Evolutionary conservation across 2,113 vertebrate species (phyloP).

Genomic region (Coturnix japonica): DNA sequence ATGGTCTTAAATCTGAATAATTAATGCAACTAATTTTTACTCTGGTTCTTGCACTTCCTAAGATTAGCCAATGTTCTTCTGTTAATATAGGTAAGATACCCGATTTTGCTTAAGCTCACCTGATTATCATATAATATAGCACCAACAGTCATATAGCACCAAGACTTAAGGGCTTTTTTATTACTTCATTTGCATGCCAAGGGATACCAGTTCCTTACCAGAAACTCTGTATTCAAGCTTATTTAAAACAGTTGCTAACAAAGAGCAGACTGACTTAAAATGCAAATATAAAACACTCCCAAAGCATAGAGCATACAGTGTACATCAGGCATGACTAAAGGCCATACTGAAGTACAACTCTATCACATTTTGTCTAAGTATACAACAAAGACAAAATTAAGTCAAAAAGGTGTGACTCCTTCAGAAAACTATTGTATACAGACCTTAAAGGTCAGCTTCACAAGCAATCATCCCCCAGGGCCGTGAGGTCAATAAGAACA

Average conservation of each 20-base stretch:
- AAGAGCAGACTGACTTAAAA: slow-evolving; percentile 63
- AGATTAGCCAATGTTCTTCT: neutral
- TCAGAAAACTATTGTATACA: neutral
- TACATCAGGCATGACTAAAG: neutral
- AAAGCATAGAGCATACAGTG: neutral
- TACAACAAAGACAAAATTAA: neutral
- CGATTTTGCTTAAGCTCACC: neutral
- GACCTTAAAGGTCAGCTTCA: neutral
- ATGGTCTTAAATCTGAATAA: neutral
- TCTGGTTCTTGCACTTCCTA: neutral
- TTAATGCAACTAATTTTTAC: neutral
- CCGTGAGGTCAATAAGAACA: neutral
- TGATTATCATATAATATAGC: neutral
- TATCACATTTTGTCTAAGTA: neutral
- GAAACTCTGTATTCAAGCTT: neutral
- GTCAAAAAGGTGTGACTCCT: neutral
- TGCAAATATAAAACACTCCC: slow-evolving; percentile 69
- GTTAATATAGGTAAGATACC: neutral
- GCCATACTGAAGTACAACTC: neutral
- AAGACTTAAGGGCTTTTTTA: neutral
- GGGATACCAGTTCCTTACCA: neutral
- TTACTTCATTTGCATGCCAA: neutral
- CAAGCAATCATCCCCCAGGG: neutral
- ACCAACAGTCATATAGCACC: neutral
- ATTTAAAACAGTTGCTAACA: slow-evolving; percentile 37